Evolutionary conservation across 2,797 vertebrate species (phyloP), one percentile per base, ranked within the genome.

Genomic region (Aeoliscus strigatus): DNA sequence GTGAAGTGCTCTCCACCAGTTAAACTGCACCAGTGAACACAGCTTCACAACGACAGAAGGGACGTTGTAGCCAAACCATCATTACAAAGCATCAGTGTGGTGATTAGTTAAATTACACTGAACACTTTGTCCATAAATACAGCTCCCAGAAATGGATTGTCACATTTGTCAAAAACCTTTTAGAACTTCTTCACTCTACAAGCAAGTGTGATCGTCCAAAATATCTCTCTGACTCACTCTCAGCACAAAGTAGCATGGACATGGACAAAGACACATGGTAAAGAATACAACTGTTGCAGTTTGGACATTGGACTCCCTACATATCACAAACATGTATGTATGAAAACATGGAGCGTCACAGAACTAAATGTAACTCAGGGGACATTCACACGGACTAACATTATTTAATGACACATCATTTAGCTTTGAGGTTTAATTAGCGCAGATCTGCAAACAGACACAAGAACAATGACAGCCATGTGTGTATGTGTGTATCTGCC

Each of bases 401-500:
- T 39, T 7, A 49, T 56, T 71, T 33, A 66, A 69, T 41, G 44
- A 42, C 56, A 51, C 15, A 23, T 66, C 33, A 53, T 59, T 78
- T 55, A 59, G 54, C 39, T 70, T 60, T 52, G 58, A 59, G 51
- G 49, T 60, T 52, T 56, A 76, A 66, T 80, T 74, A 73, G 36
- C 49, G 45, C 47, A 43, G 41, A 66, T 53, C 58, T 60, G 53
- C 31, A 59, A 56, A 59, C 50, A 50, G 36, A 64, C 42, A 48
- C 25, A 21, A 59, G 53, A 65, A 26, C 48, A 67, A 66, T 54
- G 45, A 53, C 44, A 31, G 52, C 26, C 47, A 49, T 48, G 39
- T 46, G 29, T 55, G 37, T 39, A 28, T 36, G 48, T 33, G 28
- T 49, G 15, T 34, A 14, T 31, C 31, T 12, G 8, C 43, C 49